Percentiles rank a stretch among this genome's conserved stretches.
Conservation (phyloP, 2,888 invertebrate species). For the Galerucella nymphaeae region DNA sequence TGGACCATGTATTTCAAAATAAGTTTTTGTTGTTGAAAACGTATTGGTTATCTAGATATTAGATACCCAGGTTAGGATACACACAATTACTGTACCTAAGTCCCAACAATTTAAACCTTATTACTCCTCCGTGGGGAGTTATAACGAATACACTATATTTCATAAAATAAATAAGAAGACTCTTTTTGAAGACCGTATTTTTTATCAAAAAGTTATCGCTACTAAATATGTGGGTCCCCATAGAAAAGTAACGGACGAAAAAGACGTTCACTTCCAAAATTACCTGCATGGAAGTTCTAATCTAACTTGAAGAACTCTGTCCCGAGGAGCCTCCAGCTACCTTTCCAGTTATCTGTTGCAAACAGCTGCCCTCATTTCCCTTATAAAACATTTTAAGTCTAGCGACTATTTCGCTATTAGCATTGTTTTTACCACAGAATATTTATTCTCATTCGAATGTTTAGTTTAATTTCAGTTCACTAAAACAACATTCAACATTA, state of each 20-base stretch:
- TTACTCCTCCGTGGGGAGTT: too few species aligned
- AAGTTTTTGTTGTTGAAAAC: too few species aligned
- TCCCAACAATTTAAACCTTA: too few species aligned
- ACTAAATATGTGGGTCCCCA: conserved; percentile 1
- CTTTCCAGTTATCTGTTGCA: conserved; percentile 37
- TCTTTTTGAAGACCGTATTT: background rate
- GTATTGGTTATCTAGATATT: too few species aligned
- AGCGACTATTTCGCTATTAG: conserved; percentile 24
- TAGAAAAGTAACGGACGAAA: conserved; percentile 9
- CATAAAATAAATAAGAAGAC: background rate
- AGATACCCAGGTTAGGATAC: too few species aligned
- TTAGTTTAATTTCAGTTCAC: background rate
- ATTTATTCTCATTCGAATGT: conserved; percentile 42
- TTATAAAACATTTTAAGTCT: conserved; percentile 32
- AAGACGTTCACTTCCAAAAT: conserved; percentile 20
- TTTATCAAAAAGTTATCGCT: conserved; percentile 2
- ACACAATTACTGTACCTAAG: too few species aligned
- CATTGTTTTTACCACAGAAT: conserved; percentile 33
- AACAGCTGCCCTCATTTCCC: conserved; percentile 30
- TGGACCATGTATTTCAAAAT: too few species aligned
- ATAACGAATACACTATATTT: too few species aligned
- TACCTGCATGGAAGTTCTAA: conserved; percentile 29
- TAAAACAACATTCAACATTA: background rate
- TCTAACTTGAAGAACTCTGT: conserved; percentile 31
- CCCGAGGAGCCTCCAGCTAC: conserved; percentile 20